These are phyloP conservation scores for Dromococcyx pavoninus DNA, from an alignment of 2,797 vertebrate genomes.

Conservation along the genomic window DNA sequence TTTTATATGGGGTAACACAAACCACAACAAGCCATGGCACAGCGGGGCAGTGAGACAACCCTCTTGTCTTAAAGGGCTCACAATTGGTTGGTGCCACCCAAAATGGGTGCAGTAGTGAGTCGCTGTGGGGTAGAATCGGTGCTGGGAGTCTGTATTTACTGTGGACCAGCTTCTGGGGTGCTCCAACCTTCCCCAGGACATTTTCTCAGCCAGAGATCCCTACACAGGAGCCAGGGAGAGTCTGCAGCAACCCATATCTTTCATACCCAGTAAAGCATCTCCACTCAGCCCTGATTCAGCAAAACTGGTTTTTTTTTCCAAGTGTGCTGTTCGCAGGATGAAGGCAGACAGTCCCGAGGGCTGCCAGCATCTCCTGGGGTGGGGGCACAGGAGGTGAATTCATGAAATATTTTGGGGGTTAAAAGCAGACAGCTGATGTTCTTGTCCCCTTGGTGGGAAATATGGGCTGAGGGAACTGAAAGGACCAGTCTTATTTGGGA, in stretches of 20 bases:
- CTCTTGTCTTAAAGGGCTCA: rapidly evolving
- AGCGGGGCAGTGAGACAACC: background rate
- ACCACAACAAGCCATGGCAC: rapidly evolving
- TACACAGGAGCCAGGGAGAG: background rate
- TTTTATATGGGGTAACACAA: rapidly evolving
- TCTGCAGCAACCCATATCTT: background rate
- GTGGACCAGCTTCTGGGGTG: background rate
- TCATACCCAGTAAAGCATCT: background rate
- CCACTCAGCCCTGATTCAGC: background rate
- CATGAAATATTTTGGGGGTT: background rate
- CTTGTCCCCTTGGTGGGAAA: background rate
- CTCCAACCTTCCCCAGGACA: background rate
- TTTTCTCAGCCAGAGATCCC: background rate
- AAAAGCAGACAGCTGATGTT: background rate
- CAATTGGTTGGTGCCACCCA: background rate
- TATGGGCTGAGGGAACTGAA: background rate
- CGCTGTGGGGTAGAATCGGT: background rate
- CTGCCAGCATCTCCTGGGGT: rapidly evolving
- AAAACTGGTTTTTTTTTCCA: background rate
- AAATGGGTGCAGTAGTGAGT: rapidly evolving
- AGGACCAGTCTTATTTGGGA: rapidly evolving
- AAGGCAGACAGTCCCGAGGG: background rate
- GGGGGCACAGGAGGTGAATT: rapidly evolving
- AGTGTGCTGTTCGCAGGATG: background rate
- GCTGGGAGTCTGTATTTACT: background rate